Evolutionary conservation across 2,888 invertebrate genomes (phyloP), one percentile per base, ranked within the genome.

Genomic region (Xylophagus ater): DNA sequence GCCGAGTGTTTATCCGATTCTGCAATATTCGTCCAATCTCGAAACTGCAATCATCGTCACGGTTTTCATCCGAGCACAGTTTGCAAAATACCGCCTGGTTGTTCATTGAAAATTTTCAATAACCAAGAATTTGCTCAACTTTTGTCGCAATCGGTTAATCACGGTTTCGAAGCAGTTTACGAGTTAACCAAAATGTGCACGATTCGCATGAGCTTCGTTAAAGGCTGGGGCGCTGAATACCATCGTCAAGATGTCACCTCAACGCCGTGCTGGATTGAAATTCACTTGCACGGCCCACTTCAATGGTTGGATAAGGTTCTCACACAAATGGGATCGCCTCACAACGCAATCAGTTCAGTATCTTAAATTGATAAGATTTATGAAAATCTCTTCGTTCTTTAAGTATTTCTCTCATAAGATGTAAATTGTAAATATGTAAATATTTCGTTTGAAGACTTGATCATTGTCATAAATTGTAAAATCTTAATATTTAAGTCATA

Each of bases 171-270:
- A 64, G 94, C 96, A 18, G 97, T 98, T 15, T 98, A 94, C 56
- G 97, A 98, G 69, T 72, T 99, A 49, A 98, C 96, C 2, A 96
- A 97, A 71, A 97, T 97, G 96, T 96, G 96, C 62, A 96, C 94
- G 37, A 97, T 98, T 52, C 73, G 97, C 49, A 92, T 98, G 90
- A 94, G 94, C 53, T 97, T 98, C 60, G 97, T 98, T 24, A 97
- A 97, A 62, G 98, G 98, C 3, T 98, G 97, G 97, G 98, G 97
- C 24, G 96, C 96, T 12, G 97, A 98, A 67, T 98, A 98, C 66
- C 96, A 96, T 59, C 76, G 98, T 15, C 97, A 98, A 65, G 97
- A 97, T 57, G 97, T 98, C 13, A 98, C 97, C 0, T 92, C 92
- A 33, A 98, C 98, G 1, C 98, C 98, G 0, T 98, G 97, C 61